Evolutionary conservation across 2,797 vertebrate genomes (phyloP), one percentile per base, ranked within the genome.

Genomic region (Arrhamphus sclerolepis): DNA sequence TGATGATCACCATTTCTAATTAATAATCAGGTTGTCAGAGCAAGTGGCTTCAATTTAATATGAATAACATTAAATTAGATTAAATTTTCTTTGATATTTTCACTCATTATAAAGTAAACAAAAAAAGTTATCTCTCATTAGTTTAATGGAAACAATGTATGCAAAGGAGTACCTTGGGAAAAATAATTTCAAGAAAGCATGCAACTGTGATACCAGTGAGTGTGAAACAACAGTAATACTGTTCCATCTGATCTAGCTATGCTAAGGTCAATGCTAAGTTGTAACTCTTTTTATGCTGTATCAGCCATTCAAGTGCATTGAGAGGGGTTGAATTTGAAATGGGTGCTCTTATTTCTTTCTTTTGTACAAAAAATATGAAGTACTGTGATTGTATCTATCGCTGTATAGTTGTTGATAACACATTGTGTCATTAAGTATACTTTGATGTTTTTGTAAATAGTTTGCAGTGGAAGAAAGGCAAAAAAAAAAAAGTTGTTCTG

Each of bases 401-500:
- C 49, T 74, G 46, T 52, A 70, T 61, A 81, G 74, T 78, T 66
- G 57, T 60, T 46, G 50, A 55, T 75, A 64, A 71, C 67, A 76
- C 49, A 75, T 80, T 46, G 81, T 61, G 52, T 65, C 71, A 84
- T 82, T 80, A 82, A 62, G 41, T 66, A 57, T 56, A 20, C 78
- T 69, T 65, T 51, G 18, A 49, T 72, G 68, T 81, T 65, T 21
- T 13, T 26, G 6, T 17, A 68, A 52, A 63, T 70, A 50, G 52
- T 43, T 46, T 31, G 46, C 17, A 56, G 44, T 7, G 28, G 17
- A 41, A 34, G 42, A 6, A 42, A 10, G 48, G 53, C n/a, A 40
- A 51, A 54, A 49, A 54, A 19, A 31, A 48, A 29, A 56, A 44
- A 39, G 2, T 67, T 63, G 69, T 66, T 44, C 24, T 67, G 77